Base-by-base conservation (phyloP, 2,888 invertebrate species). In the Xanthia icteritia region DNA sequence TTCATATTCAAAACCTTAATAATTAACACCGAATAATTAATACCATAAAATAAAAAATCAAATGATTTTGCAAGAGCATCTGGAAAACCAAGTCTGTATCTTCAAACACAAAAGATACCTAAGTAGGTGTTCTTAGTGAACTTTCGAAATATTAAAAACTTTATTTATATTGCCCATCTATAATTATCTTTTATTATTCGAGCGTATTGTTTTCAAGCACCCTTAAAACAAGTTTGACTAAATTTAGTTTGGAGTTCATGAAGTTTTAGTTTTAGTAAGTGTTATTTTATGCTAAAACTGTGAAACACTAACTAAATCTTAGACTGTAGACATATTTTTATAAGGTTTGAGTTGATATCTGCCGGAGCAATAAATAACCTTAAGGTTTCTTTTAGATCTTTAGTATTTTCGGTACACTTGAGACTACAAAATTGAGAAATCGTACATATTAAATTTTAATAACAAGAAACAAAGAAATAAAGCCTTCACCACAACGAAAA, bases 121-220 rank as follows among this genome's bases (percentile, higher is more conserved):
- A 45, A 45, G 5, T n/a, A 51, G 15, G 6, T 31, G 36, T 73
- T 79, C 17, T 9, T 56, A 60, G 69, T 39, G 48, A 72, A 72
- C 8, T 77, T 72, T 58, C 17, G 13, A 68, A 65, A 61, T 23
- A 6, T 48, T 61, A 31, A 42, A 17, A 56, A 72, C 27, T 73
- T 77, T 61, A 48, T 73, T 79, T 66, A 63, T 48, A 70, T 76
- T 63, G 45, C 70, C 45, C 31, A 54, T 64, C 67, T 76, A 68
- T 76, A 65, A 60, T 23, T 77, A 61, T 58, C 11, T 58, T 17
- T 76, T 61, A 42, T 61, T 54, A 54, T 61, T 66, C 9, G 42
- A 56, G 48, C 36, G 23, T 51, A 60, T 64, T 77, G 61, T 68
- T 66, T 63, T 73, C 60, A 70, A 81, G 45, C 1, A 5, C 60